Base-by-base conservation (phyloP, 2,797 vertebrate genomes). In the Potorous gilbertii region DNA sequence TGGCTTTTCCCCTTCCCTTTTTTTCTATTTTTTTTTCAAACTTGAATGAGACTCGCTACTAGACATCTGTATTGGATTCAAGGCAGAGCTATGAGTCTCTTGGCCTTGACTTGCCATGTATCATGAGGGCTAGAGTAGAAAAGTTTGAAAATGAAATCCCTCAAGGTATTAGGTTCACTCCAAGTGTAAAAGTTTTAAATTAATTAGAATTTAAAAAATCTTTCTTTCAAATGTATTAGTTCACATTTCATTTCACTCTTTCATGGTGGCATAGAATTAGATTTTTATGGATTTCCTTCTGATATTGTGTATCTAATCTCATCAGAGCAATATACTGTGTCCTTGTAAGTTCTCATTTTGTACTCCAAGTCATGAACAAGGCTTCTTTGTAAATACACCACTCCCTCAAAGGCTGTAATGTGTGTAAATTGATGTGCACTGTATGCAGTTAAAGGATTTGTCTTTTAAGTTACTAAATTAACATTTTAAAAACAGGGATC, bases 281-380 rank as follows among this genome's bases (percentile, higher is more conserved):
- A 97, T 95, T 98, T 98, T 96, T 95, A 98, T 98, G 92, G 94
- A 97, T 98, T 98, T 98, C 95, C 93, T 97, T 97, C 96, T 97
- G 92, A 96, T 97, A 97, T 12, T 95, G 57, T 97, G 94, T 98
- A 98, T 97, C 96, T 98, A 98, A 97, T 98, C 98, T 97, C 97
- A 98, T 97, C 96, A 97, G 94, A 96, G 94, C 55, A 97, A 95
- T 97, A 94, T 97, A 96, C 97, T 95, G 14, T 97, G 56, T 97
- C 87, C 96, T 96, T 98, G 55, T 95, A 98, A 98, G 95, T 96
- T 96, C 94, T 98, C 97, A 96, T 92, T 92, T 96, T 97, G 31
- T 97, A 95, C 94, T 95, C 5, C 96, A 97, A 97, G 62, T 96
- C 90, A 95, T 0, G 90, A 97, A 97, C 81, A 97, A 96, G 24